Evolutionary conservation across 2,797 vertebrate genomes (phyloP).

Genomic region (Eospalax fontanierii): DNA sequence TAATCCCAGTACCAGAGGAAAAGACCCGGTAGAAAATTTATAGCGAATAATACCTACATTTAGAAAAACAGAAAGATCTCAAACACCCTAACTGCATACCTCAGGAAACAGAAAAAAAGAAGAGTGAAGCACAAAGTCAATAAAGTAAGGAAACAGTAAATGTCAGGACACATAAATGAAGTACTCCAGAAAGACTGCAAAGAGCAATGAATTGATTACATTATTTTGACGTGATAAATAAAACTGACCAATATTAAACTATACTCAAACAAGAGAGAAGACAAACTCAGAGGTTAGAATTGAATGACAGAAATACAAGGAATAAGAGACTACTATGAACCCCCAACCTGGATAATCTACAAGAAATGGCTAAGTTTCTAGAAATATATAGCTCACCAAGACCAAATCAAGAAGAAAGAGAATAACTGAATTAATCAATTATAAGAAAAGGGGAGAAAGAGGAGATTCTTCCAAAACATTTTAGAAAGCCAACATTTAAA

Average conservation of each 20-base stretch:
- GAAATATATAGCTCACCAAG: not conserved
- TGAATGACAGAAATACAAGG: not conserved
- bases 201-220: no score
- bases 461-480: no score
- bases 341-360: not conserved
- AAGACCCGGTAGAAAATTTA: not conserved
- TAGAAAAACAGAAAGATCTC: not conserved
- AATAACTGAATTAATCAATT: not conserved
- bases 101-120: not conserved
- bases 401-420: not conserved
- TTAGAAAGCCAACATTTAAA: no score
- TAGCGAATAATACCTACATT: not conserved
- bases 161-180: not conserved
- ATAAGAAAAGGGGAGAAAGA: not conserved
- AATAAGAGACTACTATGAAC: not conserved
- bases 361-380: not conserved
- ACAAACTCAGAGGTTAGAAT: not conserved
- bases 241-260: conserved; percentile 29
- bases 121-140: not conserved
- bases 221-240: not conserved
- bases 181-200: no score
- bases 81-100: not conserved
- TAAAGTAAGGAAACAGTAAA: not conserved
- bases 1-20: not conserved
- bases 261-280: not conserved